A percentile compares a stretch with the other conserved stretches of the same genome.
Evolutionary conservation across 2,113 vertebrate species (phyloP).

Genomic region (Sylvietta virens): DNA sequence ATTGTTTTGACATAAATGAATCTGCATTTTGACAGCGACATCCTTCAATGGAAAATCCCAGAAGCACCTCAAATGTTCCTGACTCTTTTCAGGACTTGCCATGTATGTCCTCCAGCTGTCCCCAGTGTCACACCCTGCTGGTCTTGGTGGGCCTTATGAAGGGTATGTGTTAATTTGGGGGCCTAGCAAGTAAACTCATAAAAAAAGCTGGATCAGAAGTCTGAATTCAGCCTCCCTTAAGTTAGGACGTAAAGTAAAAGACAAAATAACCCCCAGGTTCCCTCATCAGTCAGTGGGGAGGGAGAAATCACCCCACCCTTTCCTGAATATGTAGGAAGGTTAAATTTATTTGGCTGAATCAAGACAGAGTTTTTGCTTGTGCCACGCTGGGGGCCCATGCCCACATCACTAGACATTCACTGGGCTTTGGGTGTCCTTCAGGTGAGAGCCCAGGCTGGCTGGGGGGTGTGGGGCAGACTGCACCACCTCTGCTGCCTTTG

Average conservation of each 20-base stretch:
- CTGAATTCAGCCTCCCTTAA: background rate
- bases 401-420: accelerated
- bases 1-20: background rate
- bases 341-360: background rate
- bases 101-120: background rate
- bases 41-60: background rate
- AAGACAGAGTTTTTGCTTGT: background rate
- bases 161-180: accelerated
- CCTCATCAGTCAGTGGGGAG: background rate
- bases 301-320: background rate
- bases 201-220: background rate
- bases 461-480: background rate
- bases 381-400: background rate
- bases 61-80: background rate
- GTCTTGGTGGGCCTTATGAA: background rate
- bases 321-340: background rate
- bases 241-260: background rate
- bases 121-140: accelerated
- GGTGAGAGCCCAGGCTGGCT: background rate
- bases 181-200: background rate
- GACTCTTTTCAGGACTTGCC: accelerated
- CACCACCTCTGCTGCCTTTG: background rate
- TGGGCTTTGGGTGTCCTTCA: background rate
- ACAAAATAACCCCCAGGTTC: background rate
- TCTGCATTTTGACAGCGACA: background rate